phyloP scores from a whole-genome alignment of 2,888 invertebrate genomes.

The Nephrotoma guestfalica region DNA sequence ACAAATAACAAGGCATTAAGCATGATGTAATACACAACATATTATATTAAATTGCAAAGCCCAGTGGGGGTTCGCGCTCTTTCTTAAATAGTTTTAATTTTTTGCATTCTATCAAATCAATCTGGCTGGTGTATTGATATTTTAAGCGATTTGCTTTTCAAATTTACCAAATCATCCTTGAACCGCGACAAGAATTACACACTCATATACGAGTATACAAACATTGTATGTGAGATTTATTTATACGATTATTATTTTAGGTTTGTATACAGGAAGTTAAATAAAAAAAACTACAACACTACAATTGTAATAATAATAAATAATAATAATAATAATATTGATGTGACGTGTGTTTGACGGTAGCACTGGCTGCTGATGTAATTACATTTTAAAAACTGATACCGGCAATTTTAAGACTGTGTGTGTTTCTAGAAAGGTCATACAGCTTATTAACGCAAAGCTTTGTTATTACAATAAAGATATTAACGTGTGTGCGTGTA shows the following conservation, averaged over 20 bases:
- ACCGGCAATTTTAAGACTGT: not conserved
- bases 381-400: not conserved
- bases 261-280: not conserved
- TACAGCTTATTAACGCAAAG: not conserved
- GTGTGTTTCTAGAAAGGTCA: not conserved
- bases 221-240: not conserved
- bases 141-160: not conserved
- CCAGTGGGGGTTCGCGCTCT: not conserved
- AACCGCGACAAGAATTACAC: not conserved
- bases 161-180: not conserved
- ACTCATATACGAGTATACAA: not conserved
- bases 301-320: not conserved
- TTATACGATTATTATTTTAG: not conserved
- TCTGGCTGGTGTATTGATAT: not conserved
- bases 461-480: not conserved
- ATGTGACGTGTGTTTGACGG: not conserved
- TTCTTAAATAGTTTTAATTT: not conserved
- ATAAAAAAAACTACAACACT: not conserved
- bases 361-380: not conserved
- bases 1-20: not conserved
- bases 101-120: not conserved
- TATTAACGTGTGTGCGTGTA: not conserved
- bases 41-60: not conserved
- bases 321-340: not conserved
- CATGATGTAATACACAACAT: not conserved